Percentiles rank a stretch among this genome's conserved stretches.
phyloP scores from a whole-genome alignment of 2,113 vertebrate genomes.

The Phyllopteryx taeniolatus region DNA sequence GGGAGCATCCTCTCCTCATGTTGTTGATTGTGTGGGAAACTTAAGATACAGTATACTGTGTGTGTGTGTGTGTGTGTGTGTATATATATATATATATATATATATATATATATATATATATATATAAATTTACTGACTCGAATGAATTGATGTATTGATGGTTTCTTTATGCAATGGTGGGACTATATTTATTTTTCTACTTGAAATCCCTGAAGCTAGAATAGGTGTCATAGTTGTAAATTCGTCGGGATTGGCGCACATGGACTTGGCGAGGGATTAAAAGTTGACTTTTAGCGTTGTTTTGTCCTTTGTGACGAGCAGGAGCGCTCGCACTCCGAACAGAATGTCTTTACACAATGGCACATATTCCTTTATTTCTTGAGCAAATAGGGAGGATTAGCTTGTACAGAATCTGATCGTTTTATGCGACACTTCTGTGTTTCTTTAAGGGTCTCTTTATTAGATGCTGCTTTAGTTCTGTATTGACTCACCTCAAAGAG shows the following conservation, averaged over 20 bases:
- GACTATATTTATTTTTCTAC: slow-evolving; percentile 82
- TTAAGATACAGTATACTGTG: slow-evolving; percentile 18
- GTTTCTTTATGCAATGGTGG: slow-evolving; percentile 79
- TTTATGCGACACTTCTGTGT: neutral
- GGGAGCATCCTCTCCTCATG: slow-evolving; percentile 44
- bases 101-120: neutral
- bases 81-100: neutral
- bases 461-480: slow-evolving; percentile 1
- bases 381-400: slow-evolving; percentile 59
- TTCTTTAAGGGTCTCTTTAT: neutral
- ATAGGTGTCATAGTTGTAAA: slow-evolving; percentile 52
- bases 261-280: slow-evolving; percentile 9
- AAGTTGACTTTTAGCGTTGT: slow-evolving; percentile 10
- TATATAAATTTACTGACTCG: slow-evolving; percentile 64
- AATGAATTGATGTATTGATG: slow-evolving; percentile 70
- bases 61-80: neutral
- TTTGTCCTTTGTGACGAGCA: slow-evolving; percentile 20
- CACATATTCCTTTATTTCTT: slow-evolving; percentile 76
- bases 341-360: slow-evolving; percentile 54
- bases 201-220: slow-evolving; percentile 62
- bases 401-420: slow-evolving; percentile 60
- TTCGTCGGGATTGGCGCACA: slow-evolving; percentile 54
- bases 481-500: slow-evolving; percentile 13
- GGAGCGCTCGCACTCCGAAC: slow-evolving; percentile 23
- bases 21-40: slow-evolving; percentile 68